phyloP scores from a whole-genome alignment of 2,888 invertebrate species.

The Noctua pronuba region DNA sequence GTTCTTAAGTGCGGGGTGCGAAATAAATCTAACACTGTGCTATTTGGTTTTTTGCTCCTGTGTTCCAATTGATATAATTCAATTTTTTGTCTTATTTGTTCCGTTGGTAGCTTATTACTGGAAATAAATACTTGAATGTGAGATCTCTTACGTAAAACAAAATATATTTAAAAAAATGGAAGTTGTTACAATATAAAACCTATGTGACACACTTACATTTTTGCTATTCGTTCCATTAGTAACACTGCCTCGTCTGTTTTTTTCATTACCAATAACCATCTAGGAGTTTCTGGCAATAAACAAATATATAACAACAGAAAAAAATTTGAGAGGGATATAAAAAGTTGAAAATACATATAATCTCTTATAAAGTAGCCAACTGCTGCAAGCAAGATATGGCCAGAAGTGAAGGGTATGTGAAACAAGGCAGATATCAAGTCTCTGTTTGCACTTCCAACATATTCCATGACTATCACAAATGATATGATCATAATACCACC shows the following conservation, averaged over 20 bases:
- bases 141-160: background rate
- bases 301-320: constrained; percentile 92
- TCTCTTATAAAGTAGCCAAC: constrained; percentile 92
- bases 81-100: constrained; percentile 81
- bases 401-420: constrained; percentile 92
- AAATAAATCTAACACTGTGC: constrained; percentile 91
- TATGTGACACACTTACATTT: constrained; percentile 72
- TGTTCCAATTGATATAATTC: constrained; percentile 78
- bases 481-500: constrained; percentile 93
- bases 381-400: constrained; percentile 91
- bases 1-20: constrained; percentile 92
- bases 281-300: constrained; percentile 94
- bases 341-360: constrained; percentile 92
- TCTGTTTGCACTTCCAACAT: constrained; percentile 89
- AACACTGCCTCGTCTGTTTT: constrained; percentile 90
- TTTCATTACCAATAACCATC: constrained; percentile 93
- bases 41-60: constrained; percentile 67
- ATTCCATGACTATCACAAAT: constrained; percentile 91
- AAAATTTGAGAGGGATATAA: constrained; percentile 90
- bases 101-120: constrained; percentile 84
- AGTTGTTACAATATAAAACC: background rate
- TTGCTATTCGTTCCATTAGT: constrained; percentile 92
- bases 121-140: constrained; percentile 60
- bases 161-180: background rate
- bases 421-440: constrained; percentile 90